Evolutionary conservation across 23 tunicate genomes (phyloP).

Genomic region (Trididemnum nubilum): DNA sequence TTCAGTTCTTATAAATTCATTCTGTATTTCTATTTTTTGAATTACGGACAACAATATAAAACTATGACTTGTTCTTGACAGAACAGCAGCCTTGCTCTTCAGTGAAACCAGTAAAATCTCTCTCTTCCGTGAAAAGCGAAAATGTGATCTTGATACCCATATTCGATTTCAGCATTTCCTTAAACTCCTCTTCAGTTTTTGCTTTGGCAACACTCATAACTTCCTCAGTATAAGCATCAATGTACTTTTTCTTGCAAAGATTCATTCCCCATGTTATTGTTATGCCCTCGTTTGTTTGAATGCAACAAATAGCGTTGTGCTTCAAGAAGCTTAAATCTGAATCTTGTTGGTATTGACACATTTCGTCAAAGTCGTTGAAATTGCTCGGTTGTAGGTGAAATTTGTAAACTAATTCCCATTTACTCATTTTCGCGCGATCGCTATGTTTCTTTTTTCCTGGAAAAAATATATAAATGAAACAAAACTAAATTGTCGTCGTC

Average conservation of each 20-base stretch:
- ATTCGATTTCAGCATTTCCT: constrained; percentile 19
- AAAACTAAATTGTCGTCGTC: background rate
- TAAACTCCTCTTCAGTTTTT: too few species aligned
- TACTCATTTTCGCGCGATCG: background rate
- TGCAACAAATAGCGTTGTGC: constrained; percentile 14
- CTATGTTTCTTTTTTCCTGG: constrained; percentile 4
- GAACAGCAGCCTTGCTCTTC: too few species aligned
- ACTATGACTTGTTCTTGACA: too few species aligned
- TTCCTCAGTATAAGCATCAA: constrained; percentile 42
- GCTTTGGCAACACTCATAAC: background rate
- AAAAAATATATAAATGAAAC: background rate
- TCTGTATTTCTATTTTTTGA: too few species aligned
- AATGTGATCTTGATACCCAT: constrained; percentile 27
- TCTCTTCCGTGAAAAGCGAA: background rate
- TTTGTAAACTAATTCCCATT: too few species aligned
- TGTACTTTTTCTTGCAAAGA: constrained; percentile 7
- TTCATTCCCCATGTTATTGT: background rate
- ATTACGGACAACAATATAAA: too few species aligned
- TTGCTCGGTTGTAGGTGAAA: background rate
- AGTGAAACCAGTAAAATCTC: too few species aligned
- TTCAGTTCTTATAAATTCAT: too few species aligned
- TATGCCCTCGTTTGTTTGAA: constrained; percentile 4
- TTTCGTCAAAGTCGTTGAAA: background rate
- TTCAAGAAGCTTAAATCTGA: constrained; percentile 31
- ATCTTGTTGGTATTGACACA: too few species aligned